phyloP scores from a whole-genome alignment of 2,113 vertebrate species.

The Dasyornis broadbenti region DNA sequence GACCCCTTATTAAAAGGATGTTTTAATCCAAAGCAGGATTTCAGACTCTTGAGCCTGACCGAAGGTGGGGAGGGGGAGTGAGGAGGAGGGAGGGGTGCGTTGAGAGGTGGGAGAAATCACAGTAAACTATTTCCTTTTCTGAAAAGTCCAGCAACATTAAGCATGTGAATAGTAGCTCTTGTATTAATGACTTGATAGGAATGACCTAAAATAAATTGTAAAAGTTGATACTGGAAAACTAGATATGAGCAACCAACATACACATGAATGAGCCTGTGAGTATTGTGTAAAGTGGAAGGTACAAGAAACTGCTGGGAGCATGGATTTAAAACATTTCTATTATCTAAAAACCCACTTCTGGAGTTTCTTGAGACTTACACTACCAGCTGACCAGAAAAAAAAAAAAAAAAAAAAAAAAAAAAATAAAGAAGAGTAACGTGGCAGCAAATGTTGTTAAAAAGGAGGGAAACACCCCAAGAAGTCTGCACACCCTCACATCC shows the following conservation, averaged over 20 bases:
- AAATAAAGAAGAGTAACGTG: background rate
- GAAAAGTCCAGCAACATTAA: slow-evolving; percentile 39
- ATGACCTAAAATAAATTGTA: slow-evolving; percentile 22
- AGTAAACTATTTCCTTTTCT: slow-evolving; percentile 18
- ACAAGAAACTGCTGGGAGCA: background rate
- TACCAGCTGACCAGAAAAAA: background rate
- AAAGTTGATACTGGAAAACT: slow-evolving; percentile 24
- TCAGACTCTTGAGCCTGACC: background rate
- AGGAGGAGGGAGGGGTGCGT: too few species aligned
- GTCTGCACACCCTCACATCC: background rate
- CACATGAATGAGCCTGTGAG: slow-evolving; percentile 23
- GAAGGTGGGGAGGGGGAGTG: too few species aligned
- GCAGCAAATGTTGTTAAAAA: background rate
- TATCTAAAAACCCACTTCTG: slow-evolving; percentile 24
- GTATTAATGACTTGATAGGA: background rate
- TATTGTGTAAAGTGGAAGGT: background rate
- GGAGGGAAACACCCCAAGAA: background rate
- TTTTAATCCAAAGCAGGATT: background rate
- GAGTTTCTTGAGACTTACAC: slow-evolving; percentile 19
- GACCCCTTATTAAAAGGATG: background rate
- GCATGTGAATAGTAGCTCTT: slow-evolving; percentile 18
- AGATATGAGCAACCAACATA: slow-evolving; percentile 5
- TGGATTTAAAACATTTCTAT: slow-evolving; percentile 25
- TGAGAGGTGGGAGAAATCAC: slow-evolving; percentile 20
- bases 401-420: background rate